Evolutionary conservation across 1,140 invertebrate species (phyloP).

Genomic region (Eciton burchellii): DNA sequence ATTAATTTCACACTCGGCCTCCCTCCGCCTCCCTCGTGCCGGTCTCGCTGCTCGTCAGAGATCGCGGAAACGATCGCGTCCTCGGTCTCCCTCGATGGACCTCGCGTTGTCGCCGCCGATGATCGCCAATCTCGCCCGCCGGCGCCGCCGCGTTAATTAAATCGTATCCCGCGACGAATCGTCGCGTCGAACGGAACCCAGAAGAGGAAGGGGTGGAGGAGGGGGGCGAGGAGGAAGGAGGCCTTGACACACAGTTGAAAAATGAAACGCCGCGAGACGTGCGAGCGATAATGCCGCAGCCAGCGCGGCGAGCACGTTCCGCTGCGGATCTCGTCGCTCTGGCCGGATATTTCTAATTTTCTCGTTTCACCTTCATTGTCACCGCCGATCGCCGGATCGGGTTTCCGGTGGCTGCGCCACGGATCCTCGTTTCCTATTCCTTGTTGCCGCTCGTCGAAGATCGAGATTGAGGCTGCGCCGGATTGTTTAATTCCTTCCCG

Average conservation of each 20-base stretch:
- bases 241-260: constrained; percentile 35
- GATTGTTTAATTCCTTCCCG: no score
- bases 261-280: constrained; percentile 58
- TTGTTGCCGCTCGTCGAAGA: no score
- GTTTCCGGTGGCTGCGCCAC: constrained; percentile 13
- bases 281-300: constrained; percentile 71
- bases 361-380: constrained; percentile 53
- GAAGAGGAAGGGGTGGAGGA: not conserved
- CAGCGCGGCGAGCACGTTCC: constrained; percentile 68
- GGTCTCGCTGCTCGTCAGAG: no score
- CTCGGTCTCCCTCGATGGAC: constrained; percentile 26
- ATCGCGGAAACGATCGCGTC: not conserved
- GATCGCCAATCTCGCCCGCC: constrained; percentile 68
- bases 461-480: no score
- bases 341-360: constrained; percentile 75
- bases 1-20: no score
- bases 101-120: constrained; percentile 44
- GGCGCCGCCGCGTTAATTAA: constrained; percentile 69
- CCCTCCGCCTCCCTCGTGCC: no score
- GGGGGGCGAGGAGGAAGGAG: not conserved
- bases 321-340: constrained; percentile 54
- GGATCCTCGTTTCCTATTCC: constrained; percentile 9
- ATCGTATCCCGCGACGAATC: constrained; percentile 54
- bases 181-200: constrained; percentile 40
- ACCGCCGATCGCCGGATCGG: constrained; percentile 22